Conservation (phyloP, 1,140 invertebrate species). For the Atta cephalotes region DNA sequence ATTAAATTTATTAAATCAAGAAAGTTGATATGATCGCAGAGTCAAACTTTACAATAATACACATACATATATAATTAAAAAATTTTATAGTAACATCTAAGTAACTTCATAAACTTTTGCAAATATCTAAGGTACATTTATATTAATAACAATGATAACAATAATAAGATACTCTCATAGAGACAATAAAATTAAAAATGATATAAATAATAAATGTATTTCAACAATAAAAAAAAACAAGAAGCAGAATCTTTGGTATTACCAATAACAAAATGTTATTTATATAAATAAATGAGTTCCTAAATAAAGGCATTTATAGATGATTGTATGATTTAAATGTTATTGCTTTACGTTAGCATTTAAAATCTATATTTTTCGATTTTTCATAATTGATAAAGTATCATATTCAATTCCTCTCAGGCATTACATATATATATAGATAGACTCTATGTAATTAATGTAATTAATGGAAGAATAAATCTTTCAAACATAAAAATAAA, state of each 20-base stretch:
- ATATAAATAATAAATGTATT: neutral
- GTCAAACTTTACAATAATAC: no score
- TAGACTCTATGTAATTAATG: neutral
- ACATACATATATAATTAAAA: no score
- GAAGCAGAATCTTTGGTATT: neutral
- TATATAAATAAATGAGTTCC: neutral
- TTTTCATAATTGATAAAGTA: neutral
- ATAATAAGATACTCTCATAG: neutral
- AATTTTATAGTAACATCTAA: no score
- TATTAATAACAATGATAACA: neutral
- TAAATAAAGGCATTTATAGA: neutral
- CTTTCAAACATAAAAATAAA: neutral
- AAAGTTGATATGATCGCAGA: no score
- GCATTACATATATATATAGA: neutral
- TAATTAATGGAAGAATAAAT: neutral
- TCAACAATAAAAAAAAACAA: neutral
- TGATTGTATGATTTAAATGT: neutral
- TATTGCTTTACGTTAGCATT: neutral
- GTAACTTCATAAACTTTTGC: no score
- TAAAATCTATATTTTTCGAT: neutral
- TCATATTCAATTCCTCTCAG: neutral
- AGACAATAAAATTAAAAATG: constrained; percentile 1
- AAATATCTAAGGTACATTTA: no score
- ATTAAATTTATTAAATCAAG: no score
- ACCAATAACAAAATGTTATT: neutral